Evolutionary conservation across 2,797 vertebrate genomes (phyloP).

Genomic region (Etheostoma nigrum): DNA sequence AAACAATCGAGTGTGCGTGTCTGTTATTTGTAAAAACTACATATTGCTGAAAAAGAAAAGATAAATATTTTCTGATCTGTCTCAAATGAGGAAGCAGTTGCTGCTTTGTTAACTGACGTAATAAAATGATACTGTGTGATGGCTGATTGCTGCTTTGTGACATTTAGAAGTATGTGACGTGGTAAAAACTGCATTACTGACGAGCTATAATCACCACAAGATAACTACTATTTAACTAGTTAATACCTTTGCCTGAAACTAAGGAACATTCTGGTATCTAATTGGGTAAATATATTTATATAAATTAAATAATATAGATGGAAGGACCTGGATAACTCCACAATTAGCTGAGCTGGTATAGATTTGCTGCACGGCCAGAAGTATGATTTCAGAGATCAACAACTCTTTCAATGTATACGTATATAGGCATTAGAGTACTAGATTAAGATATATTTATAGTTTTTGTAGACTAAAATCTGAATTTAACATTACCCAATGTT

Average conservation of each 20-base stretch:
- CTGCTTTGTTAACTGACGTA: slow-evolving; percentile 75
- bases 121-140: slow-evolving; percentile 73
- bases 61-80: slow-evolving; percentile 80
- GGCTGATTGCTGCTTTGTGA: slow-evolving; percentile 10
- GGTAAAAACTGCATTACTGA: background rate
- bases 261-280: background rate
- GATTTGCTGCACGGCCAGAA: background rate
- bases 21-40: slow-evolving; percentile 72
- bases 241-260: background rate
- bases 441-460: background rate
- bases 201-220: background rate
- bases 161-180: background rate
- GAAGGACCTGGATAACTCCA: too few relatives aligned
- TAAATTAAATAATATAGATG: background rate
- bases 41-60: slow-evolving; percentile 64
- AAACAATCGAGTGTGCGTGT: slow-evolving; percentile 40
- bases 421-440: too few relatives aligned
- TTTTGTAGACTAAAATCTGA: background rate
- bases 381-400: background rate
- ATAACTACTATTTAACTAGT: background rate
- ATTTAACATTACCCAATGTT: background rate
- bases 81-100: slow-evolving; percentile 53
- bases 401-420: background rate
- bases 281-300: background rate
- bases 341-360: background rate